Conservation (phyloP, 2,888 invertebrate genomes). For the Palloptera scutellata region DNA sequence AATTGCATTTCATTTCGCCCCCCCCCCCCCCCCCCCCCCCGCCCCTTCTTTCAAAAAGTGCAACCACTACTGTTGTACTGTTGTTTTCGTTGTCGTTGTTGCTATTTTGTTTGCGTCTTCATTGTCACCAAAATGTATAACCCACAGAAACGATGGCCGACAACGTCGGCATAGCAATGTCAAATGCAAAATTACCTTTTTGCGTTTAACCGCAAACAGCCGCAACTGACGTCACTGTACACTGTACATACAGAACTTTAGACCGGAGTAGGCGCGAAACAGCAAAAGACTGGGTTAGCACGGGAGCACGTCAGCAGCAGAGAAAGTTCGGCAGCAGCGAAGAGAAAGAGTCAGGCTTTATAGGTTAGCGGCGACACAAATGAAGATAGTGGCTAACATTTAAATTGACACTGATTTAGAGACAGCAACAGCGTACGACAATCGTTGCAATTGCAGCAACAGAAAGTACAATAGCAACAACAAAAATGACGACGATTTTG, state of each 20-base stretch:
- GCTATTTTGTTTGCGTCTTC: neutral
- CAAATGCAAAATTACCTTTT: neutral
- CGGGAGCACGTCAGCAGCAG: too few species aligned
- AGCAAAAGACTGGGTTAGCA: too few species aligned
- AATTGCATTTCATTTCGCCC: conserved; percentile 3
- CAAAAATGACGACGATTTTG: neutral
- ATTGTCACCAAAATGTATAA: conserved; percentile 14
- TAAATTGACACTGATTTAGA: conserved; percentile 49
- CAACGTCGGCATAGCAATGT: conserved; percentile 2
- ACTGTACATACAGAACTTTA: neutral
- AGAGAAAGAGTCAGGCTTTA: neutral
- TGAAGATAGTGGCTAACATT: conserved; percentile 48
- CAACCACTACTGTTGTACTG: neutral
- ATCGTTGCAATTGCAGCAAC: conserved; percentile 33
- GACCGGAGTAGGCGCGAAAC: too few species aligned
- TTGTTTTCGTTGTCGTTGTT: conserved; percentile 14
- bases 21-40: too few species aligned
- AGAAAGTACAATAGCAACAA: conserved; percentile 2
- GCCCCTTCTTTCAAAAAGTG: too few species aligned
- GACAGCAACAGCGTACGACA: conserved; percentile 44
- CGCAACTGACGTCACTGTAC: neutral
- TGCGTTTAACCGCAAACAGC: conserved; percentile 2
- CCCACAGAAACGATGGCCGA: conserved; percentile 34
- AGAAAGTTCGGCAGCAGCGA: too few species aligned
- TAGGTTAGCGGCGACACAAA: conserved; percentile 38